Evolutionary conservation across 2,113 vertebrate species (phyloP).

Genomic region (Mandrillus leucophaeus): DNA sequence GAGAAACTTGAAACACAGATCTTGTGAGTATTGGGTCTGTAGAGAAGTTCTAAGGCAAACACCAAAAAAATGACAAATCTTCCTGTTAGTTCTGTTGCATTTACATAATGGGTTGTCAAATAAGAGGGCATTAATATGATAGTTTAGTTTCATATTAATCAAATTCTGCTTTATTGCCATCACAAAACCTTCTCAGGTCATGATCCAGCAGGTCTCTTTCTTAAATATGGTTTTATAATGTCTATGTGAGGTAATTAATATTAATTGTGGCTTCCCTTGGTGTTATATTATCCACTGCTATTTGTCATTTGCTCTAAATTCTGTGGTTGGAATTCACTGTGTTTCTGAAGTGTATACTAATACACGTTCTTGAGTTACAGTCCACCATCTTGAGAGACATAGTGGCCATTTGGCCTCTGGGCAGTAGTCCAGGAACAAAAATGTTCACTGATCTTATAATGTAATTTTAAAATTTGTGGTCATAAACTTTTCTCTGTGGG

Average conservation of each 20-base stretch:
- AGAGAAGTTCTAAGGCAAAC: background rate
- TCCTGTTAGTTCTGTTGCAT: background rate
- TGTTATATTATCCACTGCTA: background rate
- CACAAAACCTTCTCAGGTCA: background rate
- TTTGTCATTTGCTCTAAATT: constrained; percentile 50
- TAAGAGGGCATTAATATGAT: background rate
- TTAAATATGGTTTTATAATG: constrained; percentile 38
- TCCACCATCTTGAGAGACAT: background rate
- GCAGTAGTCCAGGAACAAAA: constrained; percentile 18
- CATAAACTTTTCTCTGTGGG: background rate
- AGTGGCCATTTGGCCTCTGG: background rate
- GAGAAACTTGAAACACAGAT: background rate
- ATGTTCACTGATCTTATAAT: background rate
- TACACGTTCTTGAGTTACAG: background rate
- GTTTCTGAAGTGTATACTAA: background rate
- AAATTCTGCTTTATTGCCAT: background rate
- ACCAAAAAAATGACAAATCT: background rate
- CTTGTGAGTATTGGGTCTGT: background rate
- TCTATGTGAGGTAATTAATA: constrained; percentile 34
- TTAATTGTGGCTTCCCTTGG: constrained; percentile 40
- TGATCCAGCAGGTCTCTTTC: background rate
- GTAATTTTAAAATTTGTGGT: background rate
- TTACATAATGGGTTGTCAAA: constrained; percentile 39
- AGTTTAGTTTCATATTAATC: constrained; percentile 50
- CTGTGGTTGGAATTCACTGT: background rate